A percentile compares a stretch with the other conserved stretches of the same genome.
Conservation (phyloP, 2,113 vertebrate genomes). For the Falco punctatus region DNA sequence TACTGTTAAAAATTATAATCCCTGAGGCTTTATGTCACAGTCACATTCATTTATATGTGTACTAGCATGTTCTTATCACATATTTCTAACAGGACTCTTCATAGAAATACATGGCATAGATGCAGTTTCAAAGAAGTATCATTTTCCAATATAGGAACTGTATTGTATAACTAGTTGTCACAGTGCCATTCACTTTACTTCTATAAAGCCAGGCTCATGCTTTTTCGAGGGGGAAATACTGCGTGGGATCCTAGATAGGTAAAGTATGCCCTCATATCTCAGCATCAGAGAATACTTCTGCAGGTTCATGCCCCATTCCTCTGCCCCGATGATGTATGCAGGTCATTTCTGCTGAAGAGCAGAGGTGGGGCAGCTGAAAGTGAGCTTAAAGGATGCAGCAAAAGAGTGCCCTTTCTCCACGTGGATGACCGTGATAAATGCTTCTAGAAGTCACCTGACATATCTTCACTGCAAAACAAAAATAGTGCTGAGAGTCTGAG, state of each 20-base stretch:
- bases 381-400: background rate
- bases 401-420: background rate
- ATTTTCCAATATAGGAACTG: background rate
- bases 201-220: background rate
- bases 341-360: background rate
- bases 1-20: background rate
- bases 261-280: rapidly evolving
- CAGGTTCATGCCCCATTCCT: background rate
- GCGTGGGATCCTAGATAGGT: background rate
- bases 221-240: background rate
- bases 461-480: background rate
- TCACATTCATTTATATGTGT: background rate
- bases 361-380: background rate
- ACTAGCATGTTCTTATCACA: background rate
- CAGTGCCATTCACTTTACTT: background rate
- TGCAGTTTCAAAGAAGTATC: background rate
- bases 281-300: background rate
- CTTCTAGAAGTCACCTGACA: background rate
- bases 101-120: background rate
- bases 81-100: background rate
- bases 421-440: background rate
- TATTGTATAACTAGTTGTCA: background rate
- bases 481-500: background rate
- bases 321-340: background rate
- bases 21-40: background rate